phyloP scores from a whole-genome alignment of 2,113 vertebrate species.

The Oceanodroma tethys region DNA sequence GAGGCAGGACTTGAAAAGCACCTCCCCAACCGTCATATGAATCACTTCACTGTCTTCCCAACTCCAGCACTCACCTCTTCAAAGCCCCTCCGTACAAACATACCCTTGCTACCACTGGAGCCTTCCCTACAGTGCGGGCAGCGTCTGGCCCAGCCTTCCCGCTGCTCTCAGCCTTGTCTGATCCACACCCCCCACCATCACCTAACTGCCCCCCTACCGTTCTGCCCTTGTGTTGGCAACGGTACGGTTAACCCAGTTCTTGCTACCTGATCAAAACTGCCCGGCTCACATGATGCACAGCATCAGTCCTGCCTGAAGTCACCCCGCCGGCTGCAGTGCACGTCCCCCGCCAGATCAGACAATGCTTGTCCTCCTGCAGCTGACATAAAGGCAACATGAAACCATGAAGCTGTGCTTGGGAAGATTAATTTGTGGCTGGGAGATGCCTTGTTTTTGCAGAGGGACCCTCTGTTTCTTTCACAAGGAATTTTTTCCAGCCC shows the following conservation, averaged over 20 bases:
- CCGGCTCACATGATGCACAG: rapidly evolving
- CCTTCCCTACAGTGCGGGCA: not conserved
- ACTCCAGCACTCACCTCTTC: not conserved
- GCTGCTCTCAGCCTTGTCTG: not conserved
- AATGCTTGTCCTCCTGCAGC: not conserved
- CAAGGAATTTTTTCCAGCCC: not conserved
- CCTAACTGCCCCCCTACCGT: not conserved
- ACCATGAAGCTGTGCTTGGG: not conserved
- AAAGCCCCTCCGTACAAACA: not conserved
- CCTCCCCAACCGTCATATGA: not conserved
- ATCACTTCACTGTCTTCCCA: not conserved
- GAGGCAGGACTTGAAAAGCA: not conserved
- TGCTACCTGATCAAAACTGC: not conserved
- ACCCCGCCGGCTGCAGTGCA: rapidly evolving
- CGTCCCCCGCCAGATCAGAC: rapidly evolving
- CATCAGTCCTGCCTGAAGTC: not conserved
- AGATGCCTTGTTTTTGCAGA: not conserved
- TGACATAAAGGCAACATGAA: not conserved
- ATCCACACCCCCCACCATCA: not conserved
- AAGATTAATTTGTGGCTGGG: not conserved
- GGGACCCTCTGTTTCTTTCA: not conserved
- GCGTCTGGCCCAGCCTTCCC: not conserved
- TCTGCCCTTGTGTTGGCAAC: not conserved
- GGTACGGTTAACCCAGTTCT: not conserved
- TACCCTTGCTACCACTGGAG: not conserved